Base-by-base conservation (phyloP, 2,888 invertebrate genomes). In the Dione vanillae region DNA sequence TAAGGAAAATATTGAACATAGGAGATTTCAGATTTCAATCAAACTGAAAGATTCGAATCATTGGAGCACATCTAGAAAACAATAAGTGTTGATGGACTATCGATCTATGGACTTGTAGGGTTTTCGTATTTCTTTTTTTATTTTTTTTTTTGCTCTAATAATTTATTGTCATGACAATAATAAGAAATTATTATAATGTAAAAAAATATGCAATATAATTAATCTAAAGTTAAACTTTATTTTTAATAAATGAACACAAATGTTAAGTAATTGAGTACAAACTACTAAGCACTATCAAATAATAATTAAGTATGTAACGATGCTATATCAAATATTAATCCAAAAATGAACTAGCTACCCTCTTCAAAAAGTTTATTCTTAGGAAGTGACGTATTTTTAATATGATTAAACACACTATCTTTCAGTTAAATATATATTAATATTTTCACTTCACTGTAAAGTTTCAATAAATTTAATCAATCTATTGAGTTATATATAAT, bases 1-100 rank as follows among this genome's bases (percentile, higher is more conserved):
- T 61, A 51, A 67, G 14, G 43, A 43, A 43, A 41, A 67, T 43
- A 67, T 51, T 35, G 35, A 61, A 59, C 37, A 19, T 20, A 61
- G 27, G 49, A 40, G 20, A 45, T 35, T 64, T 54, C 54, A 62
- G 68, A 56, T 69, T 69, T 47, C 68, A 69, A 69, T 69, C 62
- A 56, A 27, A 43, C 45, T 64, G 64, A 49, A 14, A 54, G 62
- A 40, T 56, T 37, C 52, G 68, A 47, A 54, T 62, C 52, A 54
- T 27, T 69, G 68, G 61, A 37, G 68, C 52, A 43, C 49, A 27
- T n/a, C 40, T 59, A 59, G 20, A 41, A 49, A 67, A 67, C 47
- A 65, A 61, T 61, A 61, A 61, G 10, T 43, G 61, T 61, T 27
- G 45, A 45, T n/a, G n/a, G 43, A 56, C 37, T 37, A 37, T 56